Percentiles rank a stretch among this genome's conserved stretches.
These are phyloP conservation scores for Trematocara unimaculatum DNA, from an alignment of 2,113 vertebrate genomes.

Conservation along the genomic window DNA sequence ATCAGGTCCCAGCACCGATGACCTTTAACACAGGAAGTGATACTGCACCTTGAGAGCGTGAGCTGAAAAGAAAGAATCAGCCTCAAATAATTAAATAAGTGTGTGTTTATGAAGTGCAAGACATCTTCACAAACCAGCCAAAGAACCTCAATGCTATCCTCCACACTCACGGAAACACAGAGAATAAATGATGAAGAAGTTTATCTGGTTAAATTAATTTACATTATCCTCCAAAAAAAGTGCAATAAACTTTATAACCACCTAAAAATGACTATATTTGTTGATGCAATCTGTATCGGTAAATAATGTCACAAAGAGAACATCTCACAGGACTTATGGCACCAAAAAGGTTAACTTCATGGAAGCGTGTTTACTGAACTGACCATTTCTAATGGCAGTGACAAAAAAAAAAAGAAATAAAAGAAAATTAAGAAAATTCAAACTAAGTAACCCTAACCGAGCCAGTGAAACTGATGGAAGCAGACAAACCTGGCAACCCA, in stretches of 20 bases:
- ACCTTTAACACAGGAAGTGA: slow-evolving; percentile 83
- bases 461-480: neutral
- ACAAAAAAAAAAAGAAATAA: neutral
- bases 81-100: neutral
- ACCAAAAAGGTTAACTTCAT: neutral
- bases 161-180: neutral
- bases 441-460: neutral
- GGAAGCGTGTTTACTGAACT: neutral
- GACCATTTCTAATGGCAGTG: neutral
- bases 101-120: neutral
- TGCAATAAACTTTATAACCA: neutral
- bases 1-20: slow-evolving; percentile 70
- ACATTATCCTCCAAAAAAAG: neutral
- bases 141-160: neutral
- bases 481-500: neutral
- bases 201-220: neutral
- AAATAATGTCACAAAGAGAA: neutral
- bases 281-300: neutral
- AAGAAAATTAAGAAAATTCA: neutral
- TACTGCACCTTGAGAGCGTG: slow-evolving; percentile 41
- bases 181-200: neutral
- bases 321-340: neutral
- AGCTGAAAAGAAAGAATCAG: neutral
- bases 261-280: neutral
- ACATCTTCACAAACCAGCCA: neutral